Conservation (phyloP, 2,797 vertebrate genomes). For the Ciconia nigra region DNA sequence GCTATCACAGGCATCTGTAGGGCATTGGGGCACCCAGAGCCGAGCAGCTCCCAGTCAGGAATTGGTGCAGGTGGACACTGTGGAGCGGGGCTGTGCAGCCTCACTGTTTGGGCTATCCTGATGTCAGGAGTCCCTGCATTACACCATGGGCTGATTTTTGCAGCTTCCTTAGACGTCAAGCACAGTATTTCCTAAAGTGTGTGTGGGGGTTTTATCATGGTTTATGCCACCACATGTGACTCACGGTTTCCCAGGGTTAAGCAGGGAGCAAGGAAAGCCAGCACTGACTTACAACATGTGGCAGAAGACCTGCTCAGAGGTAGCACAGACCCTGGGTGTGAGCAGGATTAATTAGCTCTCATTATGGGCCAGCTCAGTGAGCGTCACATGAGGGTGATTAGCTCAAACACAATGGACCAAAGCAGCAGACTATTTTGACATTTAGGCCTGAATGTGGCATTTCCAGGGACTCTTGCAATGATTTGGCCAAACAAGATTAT, state of each 20-base stretch:
- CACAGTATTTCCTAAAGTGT: not conserved
- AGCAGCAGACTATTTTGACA: not conserved
- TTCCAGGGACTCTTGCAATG: not conserved
- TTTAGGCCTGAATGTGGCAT: not conserved
- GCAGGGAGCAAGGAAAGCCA: not conserved
- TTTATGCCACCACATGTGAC: not conserved
- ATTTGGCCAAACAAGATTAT: not conserved
- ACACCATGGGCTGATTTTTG: not conserved
- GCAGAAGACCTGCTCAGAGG: not conserved
- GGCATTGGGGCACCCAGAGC: accelerated
- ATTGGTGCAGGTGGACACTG: not conserved
- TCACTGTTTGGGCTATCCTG: not conserved
- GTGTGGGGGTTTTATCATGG: not conserved
- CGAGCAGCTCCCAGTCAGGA: not conserved
- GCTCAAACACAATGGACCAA: not conserved
- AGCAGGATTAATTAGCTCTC: not conserved
- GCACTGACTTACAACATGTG: accelerated
- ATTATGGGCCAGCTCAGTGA: not conserved
- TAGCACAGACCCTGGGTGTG: no score
- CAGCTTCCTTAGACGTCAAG: not conserved
- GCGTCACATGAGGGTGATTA: not conserved
- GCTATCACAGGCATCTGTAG: not conserved
- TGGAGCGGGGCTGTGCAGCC: not conserved
- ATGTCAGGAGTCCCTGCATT: not conserved
- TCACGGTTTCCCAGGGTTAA: not conserved